phyloP scores from a whole-genome alignment of 2,113 vertebrate genomes.

The Chelonoidis abingdonii region DNA sequence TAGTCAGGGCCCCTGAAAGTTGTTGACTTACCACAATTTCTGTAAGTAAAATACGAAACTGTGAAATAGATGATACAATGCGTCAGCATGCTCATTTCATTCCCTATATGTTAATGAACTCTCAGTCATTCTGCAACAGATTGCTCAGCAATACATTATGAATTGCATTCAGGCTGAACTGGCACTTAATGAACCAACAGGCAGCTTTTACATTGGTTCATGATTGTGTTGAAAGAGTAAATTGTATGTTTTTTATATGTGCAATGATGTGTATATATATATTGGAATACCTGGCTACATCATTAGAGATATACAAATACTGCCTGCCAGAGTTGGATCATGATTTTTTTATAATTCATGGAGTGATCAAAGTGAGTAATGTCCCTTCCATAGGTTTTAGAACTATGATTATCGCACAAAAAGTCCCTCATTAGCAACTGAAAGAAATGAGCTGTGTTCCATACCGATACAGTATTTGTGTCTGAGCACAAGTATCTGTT shows the following conservation, averaged over 20 bases:
- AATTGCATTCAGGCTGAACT: conserved; percentile 29
- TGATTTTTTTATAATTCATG: rapidly evolving
- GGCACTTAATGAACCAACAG: conserved; percentile 1
- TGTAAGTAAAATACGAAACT: conserved; percentile 35
- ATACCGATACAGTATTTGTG: not conserved
- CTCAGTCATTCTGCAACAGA: not conserved
- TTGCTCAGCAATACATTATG: not conserved
- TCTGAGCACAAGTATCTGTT: not conserved
- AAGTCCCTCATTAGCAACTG: not conserved
- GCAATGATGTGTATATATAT: not conserved
- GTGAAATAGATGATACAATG: not conserved
- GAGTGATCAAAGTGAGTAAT: not conserved
- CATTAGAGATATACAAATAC: not conserved
- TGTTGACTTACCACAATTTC: not conserved
- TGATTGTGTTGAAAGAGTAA: not conserved
- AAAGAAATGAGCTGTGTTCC: not conserved
- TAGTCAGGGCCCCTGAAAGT: conserved; percentile 29
- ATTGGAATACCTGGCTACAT: not conserved
- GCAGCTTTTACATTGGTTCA: not conserved
- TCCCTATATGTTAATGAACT: conserved; percentile 14
- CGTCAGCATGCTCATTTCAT: not conserved
- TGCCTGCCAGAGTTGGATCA: not conserved
- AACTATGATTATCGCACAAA: not conserved
- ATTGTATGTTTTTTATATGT: not conserved
- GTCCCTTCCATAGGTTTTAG: not conserved